Conservation (phyloP, 2,888 invertebrate genomes). For the Hymenopus coronatus region DNA sequence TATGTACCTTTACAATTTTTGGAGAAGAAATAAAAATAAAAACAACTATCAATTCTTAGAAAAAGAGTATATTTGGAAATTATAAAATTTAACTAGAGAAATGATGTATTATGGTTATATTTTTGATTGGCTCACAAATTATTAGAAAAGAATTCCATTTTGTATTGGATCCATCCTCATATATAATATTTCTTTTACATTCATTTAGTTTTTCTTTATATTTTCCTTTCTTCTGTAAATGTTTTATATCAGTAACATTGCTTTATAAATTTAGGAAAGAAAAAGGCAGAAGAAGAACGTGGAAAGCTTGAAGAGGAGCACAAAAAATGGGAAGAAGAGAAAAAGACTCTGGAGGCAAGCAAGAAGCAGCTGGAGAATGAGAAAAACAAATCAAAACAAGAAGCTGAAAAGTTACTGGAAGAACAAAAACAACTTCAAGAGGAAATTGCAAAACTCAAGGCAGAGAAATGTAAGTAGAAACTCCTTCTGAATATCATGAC, state of each 20-base stretch:
- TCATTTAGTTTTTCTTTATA: no score
- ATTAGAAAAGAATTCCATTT: no score
- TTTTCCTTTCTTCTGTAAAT: no score
- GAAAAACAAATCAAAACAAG: slow-evolving; percentile 31
- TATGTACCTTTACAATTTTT: no score
- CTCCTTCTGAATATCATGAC: neutral
- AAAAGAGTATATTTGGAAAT: no score
- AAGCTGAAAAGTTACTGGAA: slow-evolving; percentile 34
- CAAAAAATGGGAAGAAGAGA: slow-evolving; percentile 48
- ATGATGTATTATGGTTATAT: no score
- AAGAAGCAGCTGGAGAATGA: slow-evolving; percentile 28
- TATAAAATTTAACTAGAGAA: no score
- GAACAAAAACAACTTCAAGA: slow-evolving; percentile 56
- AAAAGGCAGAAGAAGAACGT: slow-evolving; percentile 52
- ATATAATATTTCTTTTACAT: no score
- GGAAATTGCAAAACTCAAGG: slow-evolving; percentile 57
- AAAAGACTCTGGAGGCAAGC: slow-evolving; percentile 30
- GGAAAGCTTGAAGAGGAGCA: slow-evolving; percentile 63
- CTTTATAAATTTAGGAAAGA: slow-evolving; percentile 43
- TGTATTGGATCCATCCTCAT: no score
- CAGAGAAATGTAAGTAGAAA: slow-evolving; percentile 56
- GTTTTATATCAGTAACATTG: slow-evolving; percentile 34
- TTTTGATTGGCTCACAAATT: no score
- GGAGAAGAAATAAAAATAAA: no score
- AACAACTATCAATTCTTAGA: no score